A percentile compares a stretch with the other conserved stretches of the same genome.
Evolutionary conservation across 1,140 invertebrate genomes (phyloP).

Genomic region (Lerema accius): DNA sequence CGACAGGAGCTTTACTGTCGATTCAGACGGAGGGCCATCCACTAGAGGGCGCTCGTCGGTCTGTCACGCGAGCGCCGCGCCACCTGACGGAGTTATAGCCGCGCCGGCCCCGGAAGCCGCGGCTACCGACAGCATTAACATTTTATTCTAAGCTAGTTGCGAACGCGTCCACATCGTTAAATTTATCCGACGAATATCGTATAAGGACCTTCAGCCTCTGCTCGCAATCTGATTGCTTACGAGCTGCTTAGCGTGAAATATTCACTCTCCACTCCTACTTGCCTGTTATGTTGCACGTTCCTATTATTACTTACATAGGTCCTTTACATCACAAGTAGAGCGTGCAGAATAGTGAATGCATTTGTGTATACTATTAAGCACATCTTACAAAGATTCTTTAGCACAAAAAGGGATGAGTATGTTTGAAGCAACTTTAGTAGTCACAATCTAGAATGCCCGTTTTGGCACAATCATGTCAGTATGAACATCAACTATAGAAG

Average conservation of each 20-base stretch:
- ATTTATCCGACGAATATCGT: conserved; percentile 31
- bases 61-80: conserved; percentile 11
- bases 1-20: conserved; percentile 14
- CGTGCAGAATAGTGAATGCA: too few relatives aligned
- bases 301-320: too few relatives aligned
- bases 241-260: conserved; percentile 6
- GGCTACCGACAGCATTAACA: conserved; percentile 16
- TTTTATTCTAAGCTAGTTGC: conserved; percentile 28
- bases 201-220: conserved; percentile 25
- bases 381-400: too few relatives aligned
- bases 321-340: too few relatives aligned
- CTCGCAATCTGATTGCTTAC: conserved; percentile 21
- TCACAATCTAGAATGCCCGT: too few relatives aligned
- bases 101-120: conserved; percentile 10
- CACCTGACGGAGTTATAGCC: conserved; percentile 21
- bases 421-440: too few relatives aligned
- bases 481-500: too few relatives aligned
- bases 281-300: neutral
- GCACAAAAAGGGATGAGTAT: too few relatives aligned
- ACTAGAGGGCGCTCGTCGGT: conserved; percentile 21
- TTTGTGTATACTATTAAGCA: too few relatives aligned
- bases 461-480: too few relatives aligned
- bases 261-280: too few relatives aligned
- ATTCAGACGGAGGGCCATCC: conserved; percentile 14
- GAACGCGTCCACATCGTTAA: conserved; percentile 21